Percentiles rank a stretch among this genome's conserved stretches.
Evolutionary conservation across 1,140 invertebrate species (phyloP).

Genomic region (Asobara japonica): DNA sequence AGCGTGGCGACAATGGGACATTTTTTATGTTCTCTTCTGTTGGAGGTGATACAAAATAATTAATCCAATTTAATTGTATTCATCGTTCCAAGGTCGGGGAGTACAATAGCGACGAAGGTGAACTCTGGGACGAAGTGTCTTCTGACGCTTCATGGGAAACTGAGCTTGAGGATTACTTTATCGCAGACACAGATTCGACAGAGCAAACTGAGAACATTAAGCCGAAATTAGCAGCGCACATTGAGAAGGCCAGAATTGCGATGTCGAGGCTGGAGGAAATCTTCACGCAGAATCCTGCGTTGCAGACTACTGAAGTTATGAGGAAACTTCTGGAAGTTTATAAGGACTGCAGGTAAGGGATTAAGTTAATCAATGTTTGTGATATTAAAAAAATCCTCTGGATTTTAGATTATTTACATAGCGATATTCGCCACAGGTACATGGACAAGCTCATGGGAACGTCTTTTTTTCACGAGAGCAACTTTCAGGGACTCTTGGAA

Average conservation of each 20-base stretch:
- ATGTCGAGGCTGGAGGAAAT: conserved; percentile 80
- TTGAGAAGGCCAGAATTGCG: conserved; percentile 78
- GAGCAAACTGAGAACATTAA: conserved; percentile 67
- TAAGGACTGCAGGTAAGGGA: conserved; percentile 88
- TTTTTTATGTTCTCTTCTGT: too few species aligned
- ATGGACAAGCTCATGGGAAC: conserved; percentile 87
- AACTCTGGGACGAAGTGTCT: conserved; percentile 78
- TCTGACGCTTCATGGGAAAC: conserved; percentile 83
- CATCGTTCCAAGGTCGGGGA: too few species aligned
- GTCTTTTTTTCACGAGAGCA: conserved; percentile 84
- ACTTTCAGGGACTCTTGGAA: conserved; percentile 76
- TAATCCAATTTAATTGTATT: too few species aligned
- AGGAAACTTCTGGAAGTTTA: conserved; percentile 83
- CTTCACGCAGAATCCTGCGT: conserved; percentile 76
- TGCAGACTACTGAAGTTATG: conserved; percentile 81
- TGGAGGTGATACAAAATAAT: too few species aligned
- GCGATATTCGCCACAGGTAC: too few species aligned
- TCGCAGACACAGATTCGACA: conserved; percentile 58
- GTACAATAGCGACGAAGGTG: conserved; percentile 82
- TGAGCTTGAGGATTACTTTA: conserved; percentile 72
- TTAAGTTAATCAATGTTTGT: too few species aligned
- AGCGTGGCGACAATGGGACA: too few species aligned
- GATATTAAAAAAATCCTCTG: too few species aligned
- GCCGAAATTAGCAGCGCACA: conserved; percentile 76
- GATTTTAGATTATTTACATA: too few species aligned